These are phyloP conservation scores for Sarcoramphus papa DNA, from an alignment of 2,797 vertebrate species.

Conservation along the genomic window DNA sequence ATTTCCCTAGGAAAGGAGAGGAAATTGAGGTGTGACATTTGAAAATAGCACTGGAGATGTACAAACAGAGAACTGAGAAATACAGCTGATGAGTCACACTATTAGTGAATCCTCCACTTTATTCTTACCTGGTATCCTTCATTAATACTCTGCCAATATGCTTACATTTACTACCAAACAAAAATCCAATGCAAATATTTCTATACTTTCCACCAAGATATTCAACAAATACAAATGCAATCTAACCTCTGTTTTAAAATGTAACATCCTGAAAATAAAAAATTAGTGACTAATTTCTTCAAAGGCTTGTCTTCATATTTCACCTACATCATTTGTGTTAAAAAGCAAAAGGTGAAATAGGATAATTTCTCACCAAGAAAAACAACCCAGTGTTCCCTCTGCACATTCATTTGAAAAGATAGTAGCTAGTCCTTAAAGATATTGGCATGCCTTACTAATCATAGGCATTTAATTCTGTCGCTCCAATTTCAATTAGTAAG, in stretches of 20 bases:
- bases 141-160: background rate
- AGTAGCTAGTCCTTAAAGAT: background rate
- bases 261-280: background rate
- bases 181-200: background rate
- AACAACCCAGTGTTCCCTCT: background rate
- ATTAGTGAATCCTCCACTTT: background rate
- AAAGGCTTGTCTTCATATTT: background rate
- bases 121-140: background rate
- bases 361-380: background rate
- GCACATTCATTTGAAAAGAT: background rate
- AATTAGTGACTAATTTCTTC: background rate
- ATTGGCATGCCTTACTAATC: background rate
- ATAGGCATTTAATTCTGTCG: constrained; percentile 39
- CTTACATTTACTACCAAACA: background rate
- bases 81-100: too few relatives aligned
- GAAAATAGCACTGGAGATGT: background rate
- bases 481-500: constrained; percentile 53
- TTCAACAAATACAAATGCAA: background rate
- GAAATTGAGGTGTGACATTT: background rate
- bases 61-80: background rate
- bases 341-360: too few relatives aligned
- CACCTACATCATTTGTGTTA: background rate
- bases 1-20: background rate
- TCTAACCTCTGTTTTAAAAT: background rate
- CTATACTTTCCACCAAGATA: background rate